Evolutionary conservation across 64 coral and sea anemone species (phyloP).

Genomic region (Cladopsammia gracilis): DNA sequence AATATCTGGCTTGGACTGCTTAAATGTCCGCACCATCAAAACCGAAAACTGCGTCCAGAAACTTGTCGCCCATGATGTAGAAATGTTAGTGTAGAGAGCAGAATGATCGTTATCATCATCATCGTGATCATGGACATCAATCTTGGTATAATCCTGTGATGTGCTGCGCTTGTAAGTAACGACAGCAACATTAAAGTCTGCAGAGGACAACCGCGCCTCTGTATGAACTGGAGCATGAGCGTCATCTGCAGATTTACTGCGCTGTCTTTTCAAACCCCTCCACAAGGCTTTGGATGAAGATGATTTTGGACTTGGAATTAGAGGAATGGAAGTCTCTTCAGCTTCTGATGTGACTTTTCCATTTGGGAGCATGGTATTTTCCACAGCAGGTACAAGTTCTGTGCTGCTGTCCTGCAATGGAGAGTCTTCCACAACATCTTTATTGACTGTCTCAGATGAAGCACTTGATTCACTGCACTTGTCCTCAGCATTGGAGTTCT

Average conservation of each 20-base stretch:
- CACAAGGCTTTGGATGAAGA: background rate
- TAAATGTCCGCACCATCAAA: conserved; percentile 87
- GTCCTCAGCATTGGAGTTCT: background rate
- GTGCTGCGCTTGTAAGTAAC: conserved; percentile 25
- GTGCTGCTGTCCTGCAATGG: background rate
- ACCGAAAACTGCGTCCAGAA: conserved; percentile 98
- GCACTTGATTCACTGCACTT: background rate
- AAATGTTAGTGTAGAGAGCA: conserved; percentile 65
- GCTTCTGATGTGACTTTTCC: background rate
- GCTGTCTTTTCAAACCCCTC: background rate
- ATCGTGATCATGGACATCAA: conserved; percentile 44
- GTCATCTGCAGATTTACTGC: conserved; percentile 8
- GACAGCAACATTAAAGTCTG: conserved; percentile 40
- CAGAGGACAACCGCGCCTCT: background rate
- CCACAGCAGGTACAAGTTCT: background rate
- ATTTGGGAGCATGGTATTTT: background rate
- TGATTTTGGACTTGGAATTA: background rate
- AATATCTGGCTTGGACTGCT: conserved; percentile 92
- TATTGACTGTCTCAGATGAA: background rate
- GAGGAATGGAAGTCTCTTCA: background rate
- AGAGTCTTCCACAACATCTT: background rate
- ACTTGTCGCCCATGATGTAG: conserved; percentile 84
- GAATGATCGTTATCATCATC: conserved; percentile 79
- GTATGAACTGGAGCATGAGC: conserved; percentile 11
- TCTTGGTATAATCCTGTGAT: conserved; percentile 32